Conservation (phyloP, 1,140 invertebrate species). For the Polypedilum vanderplanki region DNA sequence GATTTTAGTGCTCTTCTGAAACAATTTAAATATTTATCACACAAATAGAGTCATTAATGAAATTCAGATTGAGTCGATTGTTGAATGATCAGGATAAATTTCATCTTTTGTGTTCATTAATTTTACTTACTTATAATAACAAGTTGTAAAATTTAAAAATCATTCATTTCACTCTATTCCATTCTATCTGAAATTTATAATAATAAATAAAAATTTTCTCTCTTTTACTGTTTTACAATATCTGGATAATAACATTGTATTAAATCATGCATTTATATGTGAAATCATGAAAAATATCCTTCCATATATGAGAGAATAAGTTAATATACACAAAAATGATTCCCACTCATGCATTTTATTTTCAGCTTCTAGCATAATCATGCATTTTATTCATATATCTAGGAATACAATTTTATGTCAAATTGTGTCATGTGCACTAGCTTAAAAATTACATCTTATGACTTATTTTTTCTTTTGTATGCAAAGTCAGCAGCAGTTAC, state of each 20-base stretch:
- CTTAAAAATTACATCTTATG: constrained; percentile 14
- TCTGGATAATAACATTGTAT: neutral
- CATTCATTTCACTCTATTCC: too few species aligned
- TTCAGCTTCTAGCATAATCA: neutral
- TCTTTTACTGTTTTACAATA: neutral
- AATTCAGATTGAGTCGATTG: too few species aligned
- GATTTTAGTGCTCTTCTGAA: neutral
- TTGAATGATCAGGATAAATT: too few species aligned
- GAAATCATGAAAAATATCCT: neutral
- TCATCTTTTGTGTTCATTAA: too few species aligned
- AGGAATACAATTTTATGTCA: neutral
- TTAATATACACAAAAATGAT: neutral
- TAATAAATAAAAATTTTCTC: too few species aligned
- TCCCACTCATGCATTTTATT: neutral
- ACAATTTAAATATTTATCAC: too few species aligned
- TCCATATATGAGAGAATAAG: neutral
- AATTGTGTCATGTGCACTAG: neutral
- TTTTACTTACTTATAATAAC: too few species aligned
- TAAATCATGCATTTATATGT: constrained; percentile 13
- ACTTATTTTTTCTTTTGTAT: neutral
- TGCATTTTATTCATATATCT: neutral
- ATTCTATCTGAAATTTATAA: too few species aligned
- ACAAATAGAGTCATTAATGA: too few species aligned
- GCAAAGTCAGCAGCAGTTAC: constrained; percentile 1
- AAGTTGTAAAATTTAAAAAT: too few species aligned